Evolutionary conservation across 2,797 vertebrate species (phyloP).

Genomic region (Rhinophrynus dorsalis): DNA sequence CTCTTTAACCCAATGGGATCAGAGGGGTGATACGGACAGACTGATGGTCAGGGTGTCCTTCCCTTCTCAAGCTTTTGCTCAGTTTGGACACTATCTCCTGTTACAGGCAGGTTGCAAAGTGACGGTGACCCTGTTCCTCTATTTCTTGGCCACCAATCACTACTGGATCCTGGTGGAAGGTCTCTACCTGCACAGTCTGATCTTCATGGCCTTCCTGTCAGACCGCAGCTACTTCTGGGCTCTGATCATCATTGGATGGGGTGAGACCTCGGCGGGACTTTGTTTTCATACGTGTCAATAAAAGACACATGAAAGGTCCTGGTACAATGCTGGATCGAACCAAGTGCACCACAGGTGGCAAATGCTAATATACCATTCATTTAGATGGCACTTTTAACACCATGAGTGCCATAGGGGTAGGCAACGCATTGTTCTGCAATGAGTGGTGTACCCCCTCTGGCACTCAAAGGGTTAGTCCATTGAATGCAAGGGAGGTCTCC

Average conservation of each 20-base stretch:
- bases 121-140: slow-evolving; percentile 86
- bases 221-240: slow-evolving; percentile 89
- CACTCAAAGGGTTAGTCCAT: too few species aligned
- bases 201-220: slow-evolving; percentile 93
- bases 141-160: slow-evolving; percentile 91
- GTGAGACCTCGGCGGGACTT: slow-evolving; percentile 68
- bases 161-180: slow-evolving; percentile 95
- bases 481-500: too few species aligned
- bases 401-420: too few species aligned
- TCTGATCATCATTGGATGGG: slow-evolving; percentile 89
- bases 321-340: too few species aligned
- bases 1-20: too few species aligned
- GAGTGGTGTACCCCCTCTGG: too few species aligned
- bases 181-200: slow-evolving; percentile 88
- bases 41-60: too few species aligned
- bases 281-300: neutral
- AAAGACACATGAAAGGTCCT: too few species aligned
- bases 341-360: too few species aligned
- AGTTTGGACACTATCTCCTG: neutral
- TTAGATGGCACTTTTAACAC: too few species aligned
- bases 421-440: neutral
- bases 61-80: neutral
- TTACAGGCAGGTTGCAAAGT: slow-evolving; percentile 85
- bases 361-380: neutral
- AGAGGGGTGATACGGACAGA: too few species aligned